Percentiles rank a stretch among this genome's conserved stretches.
Conservation (phyloP, 2,888 invertebrate species). For the Augiades crinisus region DNA sequence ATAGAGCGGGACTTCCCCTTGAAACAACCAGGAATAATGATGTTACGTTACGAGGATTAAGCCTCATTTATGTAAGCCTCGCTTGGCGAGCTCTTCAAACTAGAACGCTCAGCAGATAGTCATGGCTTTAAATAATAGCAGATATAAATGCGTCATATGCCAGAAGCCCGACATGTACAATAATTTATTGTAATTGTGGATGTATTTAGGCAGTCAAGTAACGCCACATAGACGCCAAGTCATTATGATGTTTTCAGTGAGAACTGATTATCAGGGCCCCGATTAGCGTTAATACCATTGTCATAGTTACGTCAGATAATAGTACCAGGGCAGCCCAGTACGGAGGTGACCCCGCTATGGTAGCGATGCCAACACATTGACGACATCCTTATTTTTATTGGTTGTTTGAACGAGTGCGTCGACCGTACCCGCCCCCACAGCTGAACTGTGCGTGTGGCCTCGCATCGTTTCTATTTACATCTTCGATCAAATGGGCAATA, state of each 20-base stretch:
- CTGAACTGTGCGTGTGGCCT: constrained; percentile 72
- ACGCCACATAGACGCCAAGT: background rate
- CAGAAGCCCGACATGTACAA: background rate
- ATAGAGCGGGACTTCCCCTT: too few relatives aligned
- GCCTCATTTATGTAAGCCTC: too few relatives aligned
- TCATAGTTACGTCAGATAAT: constrained; percentile 27
- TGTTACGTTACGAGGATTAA: too few relatives aligned
- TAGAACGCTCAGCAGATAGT: too few relatives aligned
- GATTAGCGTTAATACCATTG: constrained; percentile 19
- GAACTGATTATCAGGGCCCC: background rate
- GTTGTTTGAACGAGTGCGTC: constrained; percentile 69
- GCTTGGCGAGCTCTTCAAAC: too few relatives aligned
- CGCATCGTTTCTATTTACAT: constrained; percentile 50
- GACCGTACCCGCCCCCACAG: constrained; percentile 66
- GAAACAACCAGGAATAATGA: too few relatives aligned
- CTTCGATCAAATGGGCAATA: constrained; percentile 28
- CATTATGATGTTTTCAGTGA: background rate
- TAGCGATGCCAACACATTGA: constrained; percentile 75
- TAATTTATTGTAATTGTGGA: too few relatives aligned
- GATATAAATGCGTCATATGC: background rate
- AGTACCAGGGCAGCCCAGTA: constrained; percentile 44
- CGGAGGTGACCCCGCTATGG: constrained; percentile 67
- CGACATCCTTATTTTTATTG: constrained; percentile 81
- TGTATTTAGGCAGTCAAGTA: background rate
- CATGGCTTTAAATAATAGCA: too few relatives aligned